Conservation (phyloP, 1,140 invertebrate species). For the Heterodera schachtii region DNA sequence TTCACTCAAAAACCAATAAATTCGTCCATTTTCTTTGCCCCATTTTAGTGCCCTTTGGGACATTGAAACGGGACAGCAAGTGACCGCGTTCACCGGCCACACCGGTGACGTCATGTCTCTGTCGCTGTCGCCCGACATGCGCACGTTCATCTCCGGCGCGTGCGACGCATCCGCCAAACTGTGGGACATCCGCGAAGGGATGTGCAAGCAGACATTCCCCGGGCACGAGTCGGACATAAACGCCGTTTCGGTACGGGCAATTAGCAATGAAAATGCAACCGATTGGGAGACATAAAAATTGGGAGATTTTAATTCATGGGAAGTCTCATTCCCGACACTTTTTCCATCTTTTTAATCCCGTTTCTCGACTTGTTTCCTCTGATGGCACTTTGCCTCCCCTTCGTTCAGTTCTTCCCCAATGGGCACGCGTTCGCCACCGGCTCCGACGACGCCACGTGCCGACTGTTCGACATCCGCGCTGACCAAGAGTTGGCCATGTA, state of each 20-base stretch:
- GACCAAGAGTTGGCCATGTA: slow-evolving; percentile 92
- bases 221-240: slow-evolving; percentile 98
- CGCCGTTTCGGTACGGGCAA: slow-evolving; percentile 79
- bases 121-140: slow-evolving; percentile 82
- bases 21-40: too few relatives aligned
- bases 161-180: slow-evolving; percentile 96
- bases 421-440: slow-evolving; percentile 93
- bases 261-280: too few relatives aligned
- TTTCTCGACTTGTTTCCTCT: too few relatives aligned
- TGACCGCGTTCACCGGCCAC: slow-evolving; percentile 91
- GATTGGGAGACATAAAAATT: too few relatives aligned
- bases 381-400: not conserved
- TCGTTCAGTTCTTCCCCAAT: slow-evolving; percentile 77
- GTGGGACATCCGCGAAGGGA: slow-evolving; percentile 93
- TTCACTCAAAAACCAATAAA: too few relatives aligned
- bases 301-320: not conserved
- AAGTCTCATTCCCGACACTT: not conserved
- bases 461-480: slow-evolving; percentile 90
- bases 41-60: slow-evolving; percentile 88
- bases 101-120: slow-evolving; percentile 97
- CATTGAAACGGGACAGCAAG: slow-evolving; percentile 95
- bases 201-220: slow-evolving; percentile 95
- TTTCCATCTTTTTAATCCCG: too few relatives aligned
- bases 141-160: slow-evolving; percentile 92
- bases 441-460: slow-evolving; percentile 93